Percentiles rank a stretch among this genome's conserved stretches.
phyloP scores from a whole-genome alignment of 2,797 vertebrate genomes.

The Erithacus rubecula region DNA sequence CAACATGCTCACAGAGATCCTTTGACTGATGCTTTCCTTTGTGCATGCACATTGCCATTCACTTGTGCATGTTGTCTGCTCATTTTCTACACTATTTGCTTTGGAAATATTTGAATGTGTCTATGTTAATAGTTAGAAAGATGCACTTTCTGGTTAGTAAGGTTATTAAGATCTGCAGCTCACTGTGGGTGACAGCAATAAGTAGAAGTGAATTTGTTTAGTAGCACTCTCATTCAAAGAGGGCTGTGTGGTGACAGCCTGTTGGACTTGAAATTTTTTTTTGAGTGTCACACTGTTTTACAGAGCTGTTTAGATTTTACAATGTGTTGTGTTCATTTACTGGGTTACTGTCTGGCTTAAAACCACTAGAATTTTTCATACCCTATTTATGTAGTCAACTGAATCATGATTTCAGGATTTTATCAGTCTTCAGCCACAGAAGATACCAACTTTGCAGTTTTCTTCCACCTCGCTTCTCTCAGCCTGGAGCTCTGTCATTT shows the following conservation, averaged over 20 bases:
- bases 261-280: not conserved
- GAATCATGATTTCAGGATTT: not conserved
- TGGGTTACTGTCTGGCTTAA: not conserved
- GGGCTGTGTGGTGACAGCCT: not conserved
- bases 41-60: not conserved
- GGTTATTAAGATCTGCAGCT: not conserved
- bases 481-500: conserved; percentile 28
- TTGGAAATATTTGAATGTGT: not conserved
- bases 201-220: not conserved
- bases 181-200: not conserved
- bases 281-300: not conserved
- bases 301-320: not conserved
- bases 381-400: not conserved
- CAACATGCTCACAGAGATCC: accelerated
- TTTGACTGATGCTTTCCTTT: not conserved
- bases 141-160: not conserved
- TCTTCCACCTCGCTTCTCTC: not conserved
- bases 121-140: not conserved
- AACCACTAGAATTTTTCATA: conserved; percentile 10
- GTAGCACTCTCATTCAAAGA: not conserved
- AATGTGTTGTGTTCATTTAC: not conserved
- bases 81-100: conserved; percentile 35
- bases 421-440: not conserved
- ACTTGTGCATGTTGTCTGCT: not conserved
- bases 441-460: not conserved